Evolutionary conservation across 2,888 invertebrate species (phyloP).

Genomic region (Agriopis marginaria): DNA sequence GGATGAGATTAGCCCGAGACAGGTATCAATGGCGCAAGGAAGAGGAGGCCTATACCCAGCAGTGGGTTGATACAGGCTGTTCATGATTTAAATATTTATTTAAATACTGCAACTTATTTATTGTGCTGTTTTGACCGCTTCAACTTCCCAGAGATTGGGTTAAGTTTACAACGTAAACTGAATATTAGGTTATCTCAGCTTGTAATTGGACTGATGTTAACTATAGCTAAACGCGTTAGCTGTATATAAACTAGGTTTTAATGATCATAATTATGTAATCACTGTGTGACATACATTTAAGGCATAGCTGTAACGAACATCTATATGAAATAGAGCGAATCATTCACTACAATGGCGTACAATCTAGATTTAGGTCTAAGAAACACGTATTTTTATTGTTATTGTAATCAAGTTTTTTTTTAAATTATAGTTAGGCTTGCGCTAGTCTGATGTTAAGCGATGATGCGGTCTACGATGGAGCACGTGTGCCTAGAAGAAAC

Average conservation of each 20-base stretch:
- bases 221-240: conserved; percentile 34
- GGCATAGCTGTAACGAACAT: conserved; percentile 4
- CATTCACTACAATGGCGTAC: background rate
- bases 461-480: too few species aligned
- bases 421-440: too few species aligned
- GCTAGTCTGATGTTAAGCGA: too few species aligned
- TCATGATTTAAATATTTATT: too few species aligned
- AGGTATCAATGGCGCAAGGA: too few species aligned
- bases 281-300: conserved; percentile 7
- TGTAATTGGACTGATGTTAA: conserved; percentile 43
- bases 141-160: background rate
- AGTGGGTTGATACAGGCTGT: too few species aligned
- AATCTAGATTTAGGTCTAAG: background rate
- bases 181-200: conserved; percentile 46
- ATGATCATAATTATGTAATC: background rate
- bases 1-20: too few species aligned
- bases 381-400: background rate
- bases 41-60: too few species aligned
- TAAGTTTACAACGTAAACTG: conserved; percentile 21
- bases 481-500: too few species aligned
- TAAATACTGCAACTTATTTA: too few species aligned
- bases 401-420: background rate
- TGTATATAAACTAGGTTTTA: background rate
- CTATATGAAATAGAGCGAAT: background rate
- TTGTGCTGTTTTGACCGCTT: too few species aligned